phyloP scores from a whole-genome alignment of 2,113 vertebrate genomes.

The Semnornis frantzii region DNA sequence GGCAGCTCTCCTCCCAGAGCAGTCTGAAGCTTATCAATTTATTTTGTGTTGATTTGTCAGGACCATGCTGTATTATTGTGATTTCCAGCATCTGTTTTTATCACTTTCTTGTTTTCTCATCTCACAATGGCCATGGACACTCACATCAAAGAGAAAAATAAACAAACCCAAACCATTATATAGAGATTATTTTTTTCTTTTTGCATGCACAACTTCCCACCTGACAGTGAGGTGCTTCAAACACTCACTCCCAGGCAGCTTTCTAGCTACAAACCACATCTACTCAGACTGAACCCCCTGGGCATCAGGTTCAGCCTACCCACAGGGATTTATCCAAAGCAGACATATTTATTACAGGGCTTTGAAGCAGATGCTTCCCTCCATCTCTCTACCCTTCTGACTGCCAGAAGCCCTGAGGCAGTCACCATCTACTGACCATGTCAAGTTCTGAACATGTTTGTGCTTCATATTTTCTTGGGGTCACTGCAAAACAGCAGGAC shows the following conservation, averaged over 20 bases:
- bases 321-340: background rate
- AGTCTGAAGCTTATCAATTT: background rate
- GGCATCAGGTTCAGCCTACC: background rate
- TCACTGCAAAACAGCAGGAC: background rate
- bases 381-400: background rate
- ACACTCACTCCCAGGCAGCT: background rate
- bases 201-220: background rate
- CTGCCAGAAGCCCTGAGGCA: background rate
- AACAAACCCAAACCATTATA: background rate
- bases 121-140: background rate
- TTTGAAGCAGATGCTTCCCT: background rate
- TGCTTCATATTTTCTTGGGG: background rate
- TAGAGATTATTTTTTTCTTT: background rate
- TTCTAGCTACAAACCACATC: background rate
- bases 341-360: background rate
- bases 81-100: background rate
- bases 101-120: background rate
- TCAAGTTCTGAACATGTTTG: background rate
- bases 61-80: background rate
- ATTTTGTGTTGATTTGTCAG: slow-evolving; percentile 2
- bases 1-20: slow-evolving; percentile 8
- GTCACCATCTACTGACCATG: background rate
- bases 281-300: background rate
- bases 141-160: background rate
- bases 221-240: background rate